Conservation (phyloP, 2,113 vertebrate genomes). For the Macheiramphus alcinus region DNA sequence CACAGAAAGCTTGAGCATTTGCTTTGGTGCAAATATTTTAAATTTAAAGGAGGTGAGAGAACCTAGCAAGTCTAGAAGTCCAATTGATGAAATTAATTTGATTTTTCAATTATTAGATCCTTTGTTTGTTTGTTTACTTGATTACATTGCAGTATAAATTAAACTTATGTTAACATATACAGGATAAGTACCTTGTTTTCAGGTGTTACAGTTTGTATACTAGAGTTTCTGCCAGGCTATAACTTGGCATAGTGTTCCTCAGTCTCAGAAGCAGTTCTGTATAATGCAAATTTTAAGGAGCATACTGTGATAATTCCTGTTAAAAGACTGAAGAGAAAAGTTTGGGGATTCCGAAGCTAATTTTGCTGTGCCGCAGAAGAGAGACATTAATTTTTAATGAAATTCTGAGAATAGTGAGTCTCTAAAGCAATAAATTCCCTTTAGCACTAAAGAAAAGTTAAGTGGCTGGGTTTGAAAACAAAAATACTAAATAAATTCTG, state of each 20-base stretch:
- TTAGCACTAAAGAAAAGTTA: neutral
- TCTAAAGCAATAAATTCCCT: neutral
- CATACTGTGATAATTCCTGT: neutral
- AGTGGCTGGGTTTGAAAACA: neutral
- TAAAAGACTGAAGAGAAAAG: neutral
- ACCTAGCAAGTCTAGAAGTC: neutral
- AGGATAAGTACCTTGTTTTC: conserved; percentile 23
- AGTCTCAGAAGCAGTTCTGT: neutral
- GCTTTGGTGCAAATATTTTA: neutral
- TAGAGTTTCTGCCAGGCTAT: neutral
- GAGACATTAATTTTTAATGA: conserved; percentile 1
- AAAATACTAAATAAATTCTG: neutral
- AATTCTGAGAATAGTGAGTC: neutral
- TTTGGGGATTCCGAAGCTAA: neutral
- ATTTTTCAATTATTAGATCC: neutral
- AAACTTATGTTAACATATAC: neutral
- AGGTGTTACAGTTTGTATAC: neutral
- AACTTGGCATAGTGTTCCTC: neutral
- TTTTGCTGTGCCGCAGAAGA: neutral
- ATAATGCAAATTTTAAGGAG: neutral
- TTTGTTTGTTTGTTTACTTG: neutral
- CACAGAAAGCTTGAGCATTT: neutral
- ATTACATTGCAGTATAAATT: neutral
- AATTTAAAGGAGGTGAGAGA: neutral
- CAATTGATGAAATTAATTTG: conserved; percentile 16